phyloP scores from a whole-genome alignment of 2,113 vertebrate genomes.

The Abramis brama region DNA sequence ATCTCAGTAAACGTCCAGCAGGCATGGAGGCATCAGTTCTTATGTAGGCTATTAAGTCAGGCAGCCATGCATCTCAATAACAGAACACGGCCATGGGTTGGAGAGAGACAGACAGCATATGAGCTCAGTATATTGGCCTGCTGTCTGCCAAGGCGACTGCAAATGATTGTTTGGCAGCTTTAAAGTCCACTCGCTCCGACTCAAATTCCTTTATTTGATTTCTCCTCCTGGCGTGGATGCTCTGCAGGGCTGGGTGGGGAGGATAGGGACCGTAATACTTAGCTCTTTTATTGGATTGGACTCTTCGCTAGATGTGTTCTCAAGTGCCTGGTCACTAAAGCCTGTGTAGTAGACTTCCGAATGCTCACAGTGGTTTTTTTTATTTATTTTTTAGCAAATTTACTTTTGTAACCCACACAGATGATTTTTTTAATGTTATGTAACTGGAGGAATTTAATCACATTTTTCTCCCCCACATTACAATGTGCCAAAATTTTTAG shows the following conservation, averaged over 20 bases:
- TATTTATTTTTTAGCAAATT: not conserved
- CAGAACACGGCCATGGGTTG: constrained; percentile 52
- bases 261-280: constrained; percentile 37
- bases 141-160: constrained; percentile 45
- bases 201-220: constrained; percentile 47
- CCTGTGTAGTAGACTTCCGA: not conserved
- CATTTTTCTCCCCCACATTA: not conserved
- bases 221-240: constrained; percentile 12
- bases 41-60: constrained; percentile 56
- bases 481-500: not conserved
- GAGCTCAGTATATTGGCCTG: constrained; percentile 37
- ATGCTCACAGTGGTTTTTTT: not conserved
- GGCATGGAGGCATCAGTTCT: constrained; percentile 50
- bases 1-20: constrained; percentile 38
- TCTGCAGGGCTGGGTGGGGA: constrained; percentile 16
- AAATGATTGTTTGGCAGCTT: constrained; percentile 53
- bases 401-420: not conserved
- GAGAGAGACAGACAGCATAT: constrained; percentile 46
- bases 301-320: constrained; percentile 15
- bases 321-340: constrained; percentile 20
- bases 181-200: constrained; percentile 37
- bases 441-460: not conserved
- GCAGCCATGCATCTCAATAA: constrained; percentile 49
- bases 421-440: not conserved
- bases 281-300: constrained; percentile 52